Percentiles rank a stretch among this genome's conserved stretches.
Evolutionary conservation across 2,113 vertebrate species (phyloP).

Genomic region (Channa argus): DNA sequence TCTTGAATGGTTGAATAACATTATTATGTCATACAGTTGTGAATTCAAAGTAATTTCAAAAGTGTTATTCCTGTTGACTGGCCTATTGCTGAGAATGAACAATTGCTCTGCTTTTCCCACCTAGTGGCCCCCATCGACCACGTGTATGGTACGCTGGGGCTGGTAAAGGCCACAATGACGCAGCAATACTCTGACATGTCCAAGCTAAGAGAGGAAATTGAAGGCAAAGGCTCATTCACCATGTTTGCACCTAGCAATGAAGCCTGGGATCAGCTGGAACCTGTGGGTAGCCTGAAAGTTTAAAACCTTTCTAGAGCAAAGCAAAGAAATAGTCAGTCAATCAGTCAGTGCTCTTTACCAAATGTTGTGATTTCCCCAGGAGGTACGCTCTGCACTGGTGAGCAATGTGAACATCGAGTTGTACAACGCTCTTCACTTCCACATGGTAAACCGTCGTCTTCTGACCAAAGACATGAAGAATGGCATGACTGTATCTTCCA

Average conservation of each 20-base stretch:
- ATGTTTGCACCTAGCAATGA: constrained; percentile 96
- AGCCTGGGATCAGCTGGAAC: constrained; percentile 89
- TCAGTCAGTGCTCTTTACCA: background rate
- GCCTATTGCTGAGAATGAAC: background rate
- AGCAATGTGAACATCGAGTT: constrained; percentile 92
- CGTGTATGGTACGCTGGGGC: constrained; percentile 92
- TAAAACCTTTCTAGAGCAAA: background rate
- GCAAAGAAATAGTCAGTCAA: background rate
- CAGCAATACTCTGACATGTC: constrained; percentile 89
- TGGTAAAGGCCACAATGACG: constrained; percentile 87
- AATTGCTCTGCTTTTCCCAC: background rate
- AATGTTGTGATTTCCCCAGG: constrained; percentile 73
- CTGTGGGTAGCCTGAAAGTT: constrained; percentile 81
- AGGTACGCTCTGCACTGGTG: constrained; percentile 82
- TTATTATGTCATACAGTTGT: background rate
- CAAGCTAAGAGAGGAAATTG: constrained; percentile 88
- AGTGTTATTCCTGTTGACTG: background rate
- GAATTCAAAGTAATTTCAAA: background rate
- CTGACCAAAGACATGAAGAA: constrained; percentile 96
- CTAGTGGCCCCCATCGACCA: constrained; percentile 94
- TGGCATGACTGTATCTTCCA: constrained; percentile 87
- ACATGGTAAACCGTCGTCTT: constrained; percentile 92
- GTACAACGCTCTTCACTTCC: constrained; percentile 90
- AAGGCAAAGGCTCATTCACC: constrained; percentile 91
- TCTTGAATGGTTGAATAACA: no score